phyloP scores from a whole-genome alignment of 2,797 vertebrate genomes.

The Microhierax caerulescens region DNA sequence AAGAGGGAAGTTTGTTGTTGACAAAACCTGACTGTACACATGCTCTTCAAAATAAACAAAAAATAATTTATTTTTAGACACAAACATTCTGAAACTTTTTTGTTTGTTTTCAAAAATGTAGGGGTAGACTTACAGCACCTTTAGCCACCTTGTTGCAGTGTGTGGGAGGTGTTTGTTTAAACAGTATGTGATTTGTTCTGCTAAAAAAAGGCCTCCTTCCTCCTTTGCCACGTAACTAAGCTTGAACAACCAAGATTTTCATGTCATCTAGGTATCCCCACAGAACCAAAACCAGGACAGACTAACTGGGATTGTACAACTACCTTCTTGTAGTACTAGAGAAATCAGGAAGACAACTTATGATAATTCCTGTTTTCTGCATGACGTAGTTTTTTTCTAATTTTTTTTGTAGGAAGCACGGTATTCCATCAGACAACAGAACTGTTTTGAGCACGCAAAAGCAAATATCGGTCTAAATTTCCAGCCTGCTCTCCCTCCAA shows the following conservation, averaged over 20 bases:
- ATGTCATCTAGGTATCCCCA: neutral
- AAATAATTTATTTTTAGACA: neutral
- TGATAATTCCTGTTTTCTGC: neutral
- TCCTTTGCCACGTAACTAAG: neutral
- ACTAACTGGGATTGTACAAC: neutral
- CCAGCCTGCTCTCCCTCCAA: neutral
- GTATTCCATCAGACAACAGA: neutral
- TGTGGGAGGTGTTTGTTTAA: neutral
- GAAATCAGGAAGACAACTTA: neutral
- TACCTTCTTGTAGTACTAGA: neutral
- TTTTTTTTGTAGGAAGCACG: neutral
- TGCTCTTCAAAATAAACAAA: neutral
- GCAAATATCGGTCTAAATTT: neutral
- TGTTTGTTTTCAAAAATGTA: neutral
- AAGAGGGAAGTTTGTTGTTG: neutral
- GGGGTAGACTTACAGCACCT: neutral
- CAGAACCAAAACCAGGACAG: neutral
- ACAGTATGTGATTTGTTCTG: neutral
- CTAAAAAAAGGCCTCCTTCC: neutral
- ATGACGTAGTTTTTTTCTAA: neutral
- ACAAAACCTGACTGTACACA: neutral
- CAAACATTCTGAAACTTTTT: neutral
- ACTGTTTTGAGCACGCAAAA: neutral
- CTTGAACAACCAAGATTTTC: neutral
- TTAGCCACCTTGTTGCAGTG: neutral